Percentiles rank a stretch among this genome's conserved stretches.
phyloP scores from a whole-genome alignment of 37 sponge, comb jelly and placozoan genomes.

The Chondrosia reniformis region DNA sequence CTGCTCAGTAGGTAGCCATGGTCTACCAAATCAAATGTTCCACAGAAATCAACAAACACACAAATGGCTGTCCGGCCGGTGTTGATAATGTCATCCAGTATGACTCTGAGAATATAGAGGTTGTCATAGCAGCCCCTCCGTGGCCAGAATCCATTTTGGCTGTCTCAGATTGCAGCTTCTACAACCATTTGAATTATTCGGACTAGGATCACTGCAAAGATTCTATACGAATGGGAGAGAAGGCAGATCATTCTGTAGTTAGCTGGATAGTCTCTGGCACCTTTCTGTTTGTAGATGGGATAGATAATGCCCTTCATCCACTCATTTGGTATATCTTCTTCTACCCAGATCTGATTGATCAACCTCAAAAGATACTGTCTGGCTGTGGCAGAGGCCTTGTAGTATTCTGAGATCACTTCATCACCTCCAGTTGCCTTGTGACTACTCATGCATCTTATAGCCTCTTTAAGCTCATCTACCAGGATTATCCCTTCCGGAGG shows the following conservation, averaged over 20 bases:
- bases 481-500: neutral
- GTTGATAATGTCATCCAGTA: constrained; percentile 1
- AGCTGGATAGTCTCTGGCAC: neutral
- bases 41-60: neutral
- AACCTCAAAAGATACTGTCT: neutral
- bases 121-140: neutral
- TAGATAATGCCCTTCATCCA: neutral
- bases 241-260: constrained; percentile 7
- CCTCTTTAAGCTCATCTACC: neutral
- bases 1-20: neutral
- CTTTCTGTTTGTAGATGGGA: neutral
- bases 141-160: neutral
- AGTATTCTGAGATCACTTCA: neutral
- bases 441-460: neutral
- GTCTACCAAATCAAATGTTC: neutral
- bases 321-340: neutral
- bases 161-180: neutral
- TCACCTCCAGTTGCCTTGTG: neutral
- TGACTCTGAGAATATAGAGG: neutral
- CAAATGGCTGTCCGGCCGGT: neutral
- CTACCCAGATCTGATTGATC: neutral
- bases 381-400: constrained; percentile 1
- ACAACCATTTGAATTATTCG: neutral
- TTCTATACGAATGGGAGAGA: neutral
- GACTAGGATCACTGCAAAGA: constrained; percentile 11